phyloP scores from a whole-genome alignment of 2,888 invertebrate species.

The Oscheius sp. region DNA sequence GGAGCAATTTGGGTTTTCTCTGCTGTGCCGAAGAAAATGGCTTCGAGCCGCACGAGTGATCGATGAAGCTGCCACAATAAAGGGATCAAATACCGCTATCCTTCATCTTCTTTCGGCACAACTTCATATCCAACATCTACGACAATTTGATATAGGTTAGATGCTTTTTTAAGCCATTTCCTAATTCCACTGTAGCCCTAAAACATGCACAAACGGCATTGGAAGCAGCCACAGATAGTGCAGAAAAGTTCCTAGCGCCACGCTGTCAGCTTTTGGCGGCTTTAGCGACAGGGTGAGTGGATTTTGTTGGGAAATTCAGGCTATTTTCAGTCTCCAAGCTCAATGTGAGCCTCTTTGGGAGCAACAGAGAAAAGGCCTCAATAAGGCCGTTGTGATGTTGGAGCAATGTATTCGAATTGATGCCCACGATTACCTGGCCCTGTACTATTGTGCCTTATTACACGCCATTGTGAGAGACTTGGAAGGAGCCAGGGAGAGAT shows the following conservation, averaged over 20 bases:
- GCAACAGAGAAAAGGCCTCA: conserved; percentile 72
- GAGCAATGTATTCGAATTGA: conserved; percentile 75
- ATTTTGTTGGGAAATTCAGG: too few relatives aligned
- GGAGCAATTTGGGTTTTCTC: conserved; percentile 86
- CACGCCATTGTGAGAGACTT: conserved; percentile 76
- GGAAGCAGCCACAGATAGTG: conserved; percentile 42
- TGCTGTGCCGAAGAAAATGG: conserved; percentile 78
- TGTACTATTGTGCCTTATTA: conserved; percentile 89
- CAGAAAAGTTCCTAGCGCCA: conserved; percentile 48
- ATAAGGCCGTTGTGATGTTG: conserved; percentile 79
- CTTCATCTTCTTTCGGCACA: conserved; percentile 85
- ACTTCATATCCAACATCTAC: conserved; percentile 82
- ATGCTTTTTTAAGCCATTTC: neutral
- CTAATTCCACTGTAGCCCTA: conserved; percentile 42
- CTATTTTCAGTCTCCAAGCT: conserved; percentile 37
- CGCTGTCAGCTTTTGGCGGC: conserved; percentile 81
- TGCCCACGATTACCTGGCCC: conserved; percentile 88
- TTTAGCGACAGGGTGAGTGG: conserved; percentile 77
- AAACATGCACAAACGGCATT: conserved; percentile 57
- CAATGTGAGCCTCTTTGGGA: conserved; percentile 72
- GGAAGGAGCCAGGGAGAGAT: conserved; percentile 73
- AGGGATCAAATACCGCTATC: conserved; percentile 73
- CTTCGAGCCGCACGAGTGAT: conserved; percentile 78
- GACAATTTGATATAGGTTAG: conserved; percentile 64
- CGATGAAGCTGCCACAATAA: conserved; percentile 77